Conservation (phyloP, 2,797 vertebrate species). For the Harpagifer antarcticus region DNA sequence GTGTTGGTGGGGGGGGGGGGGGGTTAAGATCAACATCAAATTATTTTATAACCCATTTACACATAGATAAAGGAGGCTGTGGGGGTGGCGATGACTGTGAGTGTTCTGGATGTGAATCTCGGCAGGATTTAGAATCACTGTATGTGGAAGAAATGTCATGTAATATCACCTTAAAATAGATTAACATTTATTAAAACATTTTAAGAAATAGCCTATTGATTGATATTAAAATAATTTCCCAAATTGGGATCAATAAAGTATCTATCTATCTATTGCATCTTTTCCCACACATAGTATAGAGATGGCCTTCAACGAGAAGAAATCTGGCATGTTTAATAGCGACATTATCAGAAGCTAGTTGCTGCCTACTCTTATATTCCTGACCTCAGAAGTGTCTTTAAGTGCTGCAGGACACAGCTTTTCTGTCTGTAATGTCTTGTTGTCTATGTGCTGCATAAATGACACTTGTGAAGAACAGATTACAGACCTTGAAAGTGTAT, state of each 20-base stretch:
- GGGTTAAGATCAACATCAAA: too few species aligned
- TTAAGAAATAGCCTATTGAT: too few species aligned
- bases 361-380: background rate
- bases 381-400: background rate
- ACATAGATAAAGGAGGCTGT: constrained; percentile 5
- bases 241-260: too few species aligned
- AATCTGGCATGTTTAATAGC: background rate
- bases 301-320: constrained; percentile 14
- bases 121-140: background rate
- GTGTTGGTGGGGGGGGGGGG: background rate
- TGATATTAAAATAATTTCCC: too few species aligned
- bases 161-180: background rate
- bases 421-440: constrained; percentile 1
- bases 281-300: background rate
- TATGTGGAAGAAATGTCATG: constrained; percentile 16
- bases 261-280: background rate
- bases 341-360: background rate
- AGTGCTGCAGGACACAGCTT: background rate
- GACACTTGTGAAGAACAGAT: background rate
- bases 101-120: constrained; percentile 27
- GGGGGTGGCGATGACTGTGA: constrained; percentile 10
- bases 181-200: background rate
- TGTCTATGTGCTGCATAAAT: constrained; percentile 2
- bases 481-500: constrained; percentile 21
- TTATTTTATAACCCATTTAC: constrained; percentile 9